Evolutionary conservation across 2,888 invertebrate genomes (phyloP), one percentile per base, ranked within the genome.

Genomic region (Megamerina dolium): DNA sequence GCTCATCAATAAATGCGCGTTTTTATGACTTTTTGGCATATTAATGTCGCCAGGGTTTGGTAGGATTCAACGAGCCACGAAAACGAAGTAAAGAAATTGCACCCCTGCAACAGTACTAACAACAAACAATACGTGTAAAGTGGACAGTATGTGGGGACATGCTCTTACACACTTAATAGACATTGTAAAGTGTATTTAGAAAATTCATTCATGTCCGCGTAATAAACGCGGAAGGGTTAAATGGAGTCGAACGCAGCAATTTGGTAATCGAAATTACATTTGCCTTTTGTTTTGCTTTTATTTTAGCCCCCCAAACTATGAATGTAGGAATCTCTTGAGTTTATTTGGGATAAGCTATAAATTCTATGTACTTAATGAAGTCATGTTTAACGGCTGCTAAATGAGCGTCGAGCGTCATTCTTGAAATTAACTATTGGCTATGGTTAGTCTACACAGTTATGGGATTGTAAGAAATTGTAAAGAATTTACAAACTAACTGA

Each of bases 231-330:
- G 50, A 54, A 48, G 54, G 61, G 64, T 62, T 64, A 64, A 64
- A 64, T 64, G 65, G 61, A 64, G 64, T 65, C 64, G 60, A 66
- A 64, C 64, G 60, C 57, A 57, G 61, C 55, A 56, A 55, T 55
- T 57, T 51, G 51, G 43, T 46, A 46, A 46, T 20, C 32, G 31
- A 37, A 45, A 45, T 45, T 26, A 21, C 33, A 13, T 33, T 21
- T 29, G 17, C 30, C 9, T 20, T n/a, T 6, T 10, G 23, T 23
- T 23, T 23, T 23, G 10, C 8, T 23, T 23, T 23, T 23, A 6
- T 6, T 23, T 23, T 23, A 8, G 6, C 23, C 10, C 10, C 23
- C 6, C 23, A 23, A 6, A 8, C 10, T 23, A 23, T 23, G 23
- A 23, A 23, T 10, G 9, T 12, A 13, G 13, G n/a, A n/a, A n/a